Evolutionary conservation across 2,797 vertebrate species (phyloP).

Genomic region (Chlorospingus flavigularis): DNA sequence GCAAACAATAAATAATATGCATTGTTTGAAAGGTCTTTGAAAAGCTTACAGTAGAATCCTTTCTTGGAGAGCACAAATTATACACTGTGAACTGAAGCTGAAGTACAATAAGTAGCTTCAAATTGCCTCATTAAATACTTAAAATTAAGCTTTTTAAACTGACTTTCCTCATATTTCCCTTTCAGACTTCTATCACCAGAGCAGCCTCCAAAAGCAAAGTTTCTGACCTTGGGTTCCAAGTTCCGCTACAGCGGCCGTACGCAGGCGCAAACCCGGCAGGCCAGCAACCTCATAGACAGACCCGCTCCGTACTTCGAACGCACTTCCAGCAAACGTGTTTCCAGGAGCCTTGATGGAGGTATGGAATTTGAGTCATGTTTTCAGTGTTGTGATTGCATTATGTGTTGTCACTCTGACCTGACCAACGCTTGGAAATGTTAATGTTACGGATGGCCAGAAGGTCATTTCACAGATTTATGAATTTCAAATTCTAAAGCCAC

Average conservation of each 20-base stretch:
- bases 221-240: slow-evolving; percentile 95
- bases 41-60: not conserved
- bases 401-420: not conserved
- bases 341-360: slow-evolving; percentile 96
- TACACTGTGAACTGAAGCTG: not conserved
- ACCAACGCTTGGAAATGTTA: not conserved
- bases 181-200: slow-evolving; percentile 89
- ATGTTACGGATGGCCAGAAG: rapidly evolving
- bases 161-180: not conserved
- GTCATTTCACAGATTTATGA: not conserved
- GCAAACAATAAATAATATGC: not conserved
- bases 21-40: not conserved
- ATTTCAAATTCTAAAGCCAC: not conserved
- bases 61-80: not conserved
- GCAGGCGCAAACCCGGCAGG: slow-evolving; percentile 89
- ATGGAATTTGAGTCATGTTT: not conserved
- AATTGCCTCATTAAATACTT: not conserved
- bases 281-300: slow-evolving; percentile 93
- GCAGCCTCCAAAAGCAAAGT: slow-evolving; percentile 89
- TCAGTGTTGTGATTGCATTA: not conserved
- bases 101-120: not conserved
- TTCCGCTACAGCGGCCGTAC: slow-evolving; percentile 97
- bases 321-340: slow-evolving; percentile 91
- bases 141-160: not conserved
- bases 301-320: slow-evolving; percentile 89